A percentile compares a stretch with the other conserved stretches of the same genome.
These are phyloP conservation scores for Anodontia alba DNA, from an alignment of 2,888 invertebrate genomes.

Conservation along the genomic window DNA sequence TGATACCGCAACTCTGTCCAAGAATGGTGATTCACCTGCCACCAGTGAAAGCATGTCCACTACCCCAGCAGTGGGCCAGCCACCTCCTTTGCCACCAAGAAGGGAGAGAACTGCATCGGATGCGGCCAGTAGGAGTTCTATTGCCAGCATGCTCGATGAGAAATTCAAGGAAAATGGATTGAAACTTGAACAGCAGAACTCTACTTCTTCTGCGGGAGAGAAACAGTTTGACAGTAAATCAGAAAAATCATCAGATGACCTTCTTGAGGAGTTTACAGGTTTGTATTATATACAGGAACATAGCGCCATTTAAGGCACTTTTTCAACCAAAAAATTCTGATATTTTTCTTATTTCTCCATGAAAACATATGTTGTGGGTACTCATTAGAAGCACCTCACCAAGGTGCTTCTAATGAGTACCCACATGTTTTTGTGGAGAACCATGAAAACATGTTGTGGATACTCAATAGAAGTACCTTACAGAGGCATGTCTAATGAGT, in stretches of 20 bases:
- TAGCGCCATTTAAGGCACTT: too few relatives aligned
- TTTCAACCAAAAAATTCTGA: too few relatives aligned
- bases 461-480: too few relatives aligned
- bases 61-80: slow-evolving; percentile 45
- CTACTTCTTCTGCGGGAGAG: background rate
- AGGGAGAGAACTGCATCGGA: slow-evolving; percentile 67
- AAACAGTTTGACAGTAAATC: background rate
- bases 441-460: too few relatives aligned
- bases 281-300: background rate
- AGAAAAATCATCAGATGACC: slow-evolving; percentile 32
- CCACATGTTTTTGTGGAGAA: too few relatives aligned
- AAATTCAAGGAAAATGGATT: slow-evolving; percentile 58
- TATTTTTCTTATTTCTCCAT: too few relatives aligned
- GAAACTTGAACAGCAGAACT: slow-evolving; percentile 61
- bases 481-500: too few relatives aligned
- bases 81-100: slow-evolving; percentile 74
- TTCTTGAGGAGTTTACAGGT: slow-evolving; percentile 39
- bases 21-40: slow-evolving; percentile 23
- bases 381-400: too few relatives aligned
- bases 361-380: too few relatives aligned
- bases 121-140: slow-evolving; percentile 56
- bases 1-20: slow-evolving; percentile 44
- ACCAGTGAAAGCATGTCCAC: background rate
- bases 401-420: too few relatives aligned
- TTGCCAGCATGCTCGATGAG: slow-evolving; percentile 59